phyloP scores from a whole-genome alignment of 2,888 invertebrate species.

The Agelastica alni region DNA sequence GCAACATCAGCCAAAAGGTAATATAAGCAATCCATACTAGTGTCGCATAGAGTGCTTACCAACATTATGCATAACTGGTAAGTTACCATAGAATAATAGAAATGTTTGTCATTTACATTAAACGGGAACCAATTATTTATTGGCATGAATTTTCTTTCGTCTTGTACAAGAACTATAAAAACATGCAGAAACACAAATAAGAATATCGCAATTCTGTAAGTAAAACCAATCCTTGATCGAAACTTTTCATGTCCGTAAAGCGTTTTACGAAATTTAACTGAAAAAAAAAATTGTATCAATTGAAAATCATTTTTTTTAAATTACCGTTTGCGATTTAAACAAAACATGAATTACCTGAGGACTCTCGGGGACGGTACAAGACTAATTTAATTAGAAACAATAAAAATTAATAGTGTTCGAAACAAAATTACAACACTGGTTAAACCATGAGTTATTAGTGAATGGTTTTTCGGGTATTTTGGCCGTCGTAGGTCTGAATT shows the following conservation, averaged over 20 bases:
- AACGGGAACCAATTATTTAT: constrained; percentile 5
- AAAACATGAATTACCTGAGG: too few species aligned
- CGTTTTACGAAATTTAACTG: neutral
- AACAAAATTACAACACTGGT: too few species aligned
- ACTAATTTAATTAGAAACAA: too few species aligned
- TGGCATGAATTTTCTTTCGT: neutral
- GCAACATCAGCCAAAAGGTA: constrained; percentile 2
- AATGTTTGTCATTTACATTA: neutral
- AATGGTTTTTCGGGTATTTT: too few species aligned
- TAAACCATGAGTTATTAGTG: too few species aligned
- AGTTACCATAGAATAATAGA: neutral
- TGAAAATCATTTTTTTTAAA: neutral
- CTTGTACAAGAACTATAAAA: neutral
- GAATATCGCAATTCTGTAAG: neutral
- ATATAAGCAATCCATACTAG: constrained; percentile 7
- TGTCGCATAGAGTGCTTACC: neutral
- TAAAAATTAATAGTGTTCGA: too few species aligned
- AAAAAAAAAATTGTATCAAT: neutral
- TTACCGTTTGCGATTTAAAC: neutral
- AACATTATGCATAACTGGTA: neutral
- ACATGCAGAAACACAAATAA: constrained; percentile 1
- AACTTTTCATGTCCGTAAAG: neutral
- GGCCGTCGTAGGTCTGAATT: too few species aligned
- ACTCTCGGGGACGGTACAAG: too few species aligned
- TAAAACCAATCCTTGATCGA: neutral